A percentile compares a stretch with the other conserved stretches of the same genome.
Evolutionary conservation across 2,797 vertebrate species (phyloP).

Genomic region (Coregonus sp.): DNA sequence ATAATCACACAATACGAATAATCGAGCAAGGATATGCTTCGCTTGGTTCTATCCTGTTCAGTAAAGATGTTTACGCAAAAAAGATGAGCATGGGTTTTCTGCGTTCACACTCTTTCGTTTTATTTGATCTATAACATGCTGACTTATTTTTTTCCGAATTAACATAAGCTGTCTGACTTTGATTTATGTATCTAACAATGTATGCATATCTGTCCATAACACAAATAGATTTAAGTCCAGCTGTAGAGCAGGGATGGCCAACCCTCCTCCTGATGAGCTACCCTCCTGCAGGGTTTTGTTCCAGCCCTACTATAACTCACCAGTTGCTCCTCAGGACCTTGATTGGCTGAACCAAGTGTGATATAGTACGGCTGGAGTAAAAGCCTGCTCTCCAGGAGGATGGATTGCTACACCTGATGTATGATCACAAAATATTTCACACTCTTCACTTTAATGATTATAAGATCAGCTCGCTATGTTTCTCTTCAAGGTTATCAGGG

Average conservation of each 20-base stretch:
- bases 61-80: neutral
- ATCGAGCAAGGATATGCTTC: neutral
- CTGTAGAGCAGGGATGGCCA: neutral
- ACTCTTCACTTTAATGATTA: constrained; percentile 45
- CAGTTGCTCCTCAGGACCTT: neutral
- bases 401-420: neutral
- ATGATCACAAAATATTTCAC: constrained; percentile 22
- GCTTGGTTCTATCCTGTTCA: neutral
- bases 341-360: neutral
- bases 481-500: constrained; percentile 39
- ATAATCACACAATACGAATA: neutral
- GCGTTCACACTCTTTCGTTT: neutral
- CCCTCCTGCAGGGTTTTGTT: neutral
- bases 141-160: neutral
- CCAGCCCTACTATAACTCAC: neutral
- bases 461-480: neutral
- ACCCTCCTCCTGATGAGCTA: neutral
- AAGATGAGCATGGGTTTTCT: neutral
- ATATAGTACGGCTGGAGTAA: neutral
- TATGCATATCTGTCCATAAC: neutral
- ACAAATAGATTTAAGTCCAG: neutral
- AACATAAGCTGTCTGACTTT: neutral
- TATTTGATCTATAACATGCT: neutral
- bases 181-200: neutral
- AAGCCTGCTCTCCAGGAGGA: neutral